phyloP scores from a whole-genome alignment of 2,888 invertebrate species.

The Drosophila mayaguana region DNA sequence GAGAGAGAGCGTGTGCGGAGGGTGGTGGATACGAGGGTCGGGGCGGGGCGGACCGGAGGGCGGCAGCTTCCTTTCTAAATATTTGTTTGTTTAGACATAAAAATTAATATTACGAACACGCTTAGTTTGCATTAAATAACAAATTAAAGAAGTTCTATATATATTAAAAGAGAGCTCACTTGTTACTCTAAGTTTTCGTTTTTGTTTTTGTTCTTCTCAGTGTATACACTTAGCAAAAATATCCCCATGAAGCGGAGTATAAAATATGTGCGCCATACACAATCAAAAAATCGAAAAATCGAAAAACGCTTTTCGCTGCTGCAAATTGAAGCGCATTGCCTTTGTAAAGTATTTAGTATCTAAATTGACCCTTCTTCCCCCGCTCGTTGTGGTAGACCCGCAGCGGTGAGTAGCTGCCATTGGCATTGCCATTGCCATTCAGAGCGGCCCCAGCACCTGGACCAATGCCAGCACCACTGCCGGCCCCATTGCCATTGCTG shows the following conservation, averaged over 20 bases:
- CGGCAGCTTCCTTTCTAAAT: conserved; percentile 50
- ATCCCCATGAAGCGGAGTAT: conserved; percentile 38
- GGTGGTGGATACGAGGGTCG: conserved; percentile 16
- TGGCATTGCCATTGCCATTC: conserved; percentile 83
- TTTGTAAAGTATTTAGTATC: conserved; percentile 87
- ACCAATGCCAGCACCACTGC: conserved; percentile 85
- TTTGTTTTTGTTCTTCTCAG: conserved; percentile 31
- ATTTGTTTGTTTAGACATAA: conserved; percentile 48
- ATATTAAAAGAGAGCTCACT: conserved; percentile 27
- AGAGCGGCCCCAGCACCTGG: conserved; percentile 74
- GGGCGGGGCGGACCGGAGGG: conserved; percentile 22
- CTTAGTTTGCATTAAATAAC: conserved; percentile 78
- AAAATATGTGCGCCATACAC: conserved; percentile 30
- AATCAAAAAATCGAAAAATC: conserved; percentile 23
- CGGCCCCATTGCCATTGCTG: conserved; percentile 52
- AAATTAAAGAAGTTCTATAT: conserved; percentile 68
- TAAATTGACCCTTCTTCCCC: conserved; percentile 92
- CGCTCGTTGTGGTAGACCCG: conserved; percentile 93
- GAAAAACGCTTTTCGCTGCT: conserved; percentile 6
- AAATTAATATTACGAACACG: conserved; percentile 74
- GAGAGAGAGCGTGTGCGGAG: conserved; percentile 22
- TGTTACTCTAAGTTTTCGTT: conserved; percentile 10
- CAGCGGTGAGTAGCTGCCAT: conserved; percentile 91
- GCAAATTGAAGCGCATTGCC: conserved; percentile 11
- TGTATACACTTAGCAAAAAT: conserved; percentile 77